phyloP scores from a whole-genome alignment of 2,888 invertebrate genomes.

The Cantharis rufa region DNA sequence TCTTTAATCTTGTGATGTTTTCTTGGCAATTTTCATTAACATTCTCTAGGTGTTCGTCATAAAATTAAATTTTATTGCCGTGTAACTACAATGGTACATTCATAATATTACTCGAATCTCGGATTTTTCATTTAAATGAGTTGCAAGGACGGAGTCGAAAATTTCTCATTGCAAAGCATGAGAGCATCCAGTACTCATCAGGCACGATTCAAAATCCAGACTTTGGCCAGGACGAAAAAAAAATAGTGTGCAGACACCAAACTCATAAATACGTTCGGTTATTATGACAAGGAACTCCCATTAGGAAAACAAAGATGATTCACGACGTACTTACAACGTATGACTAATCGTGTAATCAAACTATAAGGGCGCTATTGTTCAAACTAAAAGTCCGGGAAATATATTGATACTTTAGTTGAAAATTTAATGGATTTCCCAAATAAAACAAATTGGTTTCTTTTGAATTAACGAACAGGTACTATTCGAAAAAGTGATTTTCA shows the following conservation, averaged over 20 bases:
- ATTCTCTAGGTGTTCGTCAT: not conserved
- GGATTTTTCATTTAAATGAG: not conserved
- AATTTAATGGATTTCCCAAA: not conserved
- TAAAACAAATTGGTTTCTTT: not conserved
- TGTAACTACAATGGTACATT: not conserved
- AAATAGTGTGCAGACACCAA: not conserved
- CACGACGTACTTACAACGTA: not conserved
- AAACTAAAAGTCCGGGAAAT: not conserved
- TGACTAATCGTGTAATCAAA: slow-evolving; percentile 9
- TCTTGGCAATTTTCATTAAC: not conserved
- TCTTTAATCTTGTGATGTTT: not conserved
- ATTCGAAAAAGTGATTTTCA: not conserved
- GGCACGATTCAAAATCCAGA: not conserved
- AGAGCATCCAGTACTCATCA: not conserved
- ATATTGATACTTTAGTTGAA: not conserved
- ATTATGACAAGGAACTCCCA: slow-evolving; percentile 8
- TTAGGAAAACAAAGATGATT: slow-evolving; percentile 10
- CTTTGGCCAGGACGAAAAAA: not conserved
- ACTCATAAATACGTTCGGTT: not conserved
- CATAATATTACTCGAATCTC: not conserved
- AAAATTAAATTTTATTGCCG: not conserved
- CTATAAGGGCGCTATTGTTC: not conserved
- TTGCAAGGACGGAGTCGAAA: not conserved
- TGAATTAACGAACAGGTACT: not conserved
- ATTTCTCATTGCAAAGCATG: not conserved